Conservation (phyloP, 2,888 invertebrate species). For the Ophioninae sp. region DNA sequence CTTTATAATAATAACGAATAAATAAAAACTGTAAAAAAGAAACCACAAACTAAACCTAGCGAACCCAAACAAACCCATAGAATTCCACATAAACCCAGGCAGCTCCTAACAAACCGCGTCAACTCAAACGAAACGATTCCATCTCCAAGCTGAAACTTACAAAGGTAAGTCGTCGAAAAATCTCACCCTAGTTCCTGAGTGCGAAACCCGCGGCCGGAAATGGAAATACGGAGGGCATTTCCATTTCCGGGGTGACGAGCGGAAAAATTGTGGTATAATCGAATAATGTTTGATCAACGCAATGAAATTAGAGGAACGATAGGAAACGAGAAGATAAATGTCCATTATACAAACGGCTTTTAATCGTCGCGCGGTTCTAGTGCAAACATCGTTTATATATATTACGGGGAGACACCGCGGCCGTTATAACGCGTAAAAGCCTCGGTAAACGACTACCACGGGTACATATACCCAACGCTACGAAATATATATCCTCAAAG, state of each 20-base stretch:
- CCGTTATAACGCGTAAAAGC: constrained; percentile 55
- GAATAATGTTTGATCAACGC: constrained; percentile 36
- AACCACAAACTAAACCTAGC: too few relatives aligned
- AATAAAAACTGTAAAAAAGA: too few relatives aligned
- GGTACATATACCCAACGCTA: constrained; percentile 20
- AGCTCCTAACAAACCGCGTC: background rate
- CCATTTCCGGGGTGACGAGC: background rate
- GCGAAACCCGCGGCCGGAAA: background rate
- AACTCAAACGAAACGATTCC: too few relatives aligned
- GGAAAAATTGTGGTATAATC: constrained; percentile 41
- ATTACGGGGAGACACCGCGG: constrained; percentile 30
- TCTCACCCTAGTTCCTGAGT: background rate
- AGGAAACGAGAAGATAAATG: constrained; percentile 52
- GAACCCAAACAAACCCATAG: too few relatives aligned
- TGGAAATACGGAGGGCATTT: background rate
- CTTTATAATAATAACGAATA: too few relatives aligned
- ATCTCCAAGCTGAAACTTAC: background rate
- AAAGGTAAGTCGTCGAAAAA: too few relatives aligned
- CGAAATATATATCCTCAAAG: constrained; percentile 42
- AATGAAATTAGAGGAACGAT: constrained; percentile 54
- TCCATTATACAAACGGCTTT: constrained; percentile 48
- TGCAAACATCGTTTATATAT: constrained; percentile 46
- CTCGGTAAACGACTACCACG: constrained; percentile 17
- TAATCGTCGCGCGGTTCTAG: constrained; percentile 33
- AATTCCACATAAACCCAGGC: background rate